Evolutionary conservation across 2,888 invertebrate species (phyloP).

Genomic region (Drosophila siamana): DNA sequence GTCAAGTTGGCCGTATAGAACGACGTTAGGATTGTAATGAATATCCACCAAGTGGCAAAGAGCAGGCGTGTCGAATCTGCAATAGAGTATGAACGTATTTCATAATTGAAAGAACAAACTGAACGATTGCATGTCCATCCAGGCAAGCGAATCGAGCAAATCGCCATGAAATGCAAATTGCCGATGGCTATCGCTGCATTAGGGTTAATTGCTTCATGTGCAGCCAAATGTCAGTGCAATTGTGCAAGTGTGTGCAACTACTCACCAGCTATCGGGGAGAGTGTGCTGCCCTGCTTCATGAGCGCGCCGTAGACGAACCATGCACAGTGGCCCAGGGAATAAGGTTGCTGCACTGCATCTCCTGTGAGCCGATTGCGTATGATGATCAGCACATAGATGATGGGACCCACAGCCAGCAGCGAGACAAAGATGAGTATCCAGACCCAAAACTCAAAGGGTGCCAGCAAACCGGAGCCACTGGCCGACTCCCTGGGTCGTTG

Average conservation of each 20-base stretch:
- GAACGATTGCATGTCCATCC: slow-evolving; percentile 48
- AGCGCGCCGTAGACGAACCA: slow-evolving; percentile 95
- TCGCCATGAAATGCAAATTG: slow-evolving; percentile 36
- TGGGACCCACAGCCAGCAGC: slow-evolving; percentile 91
- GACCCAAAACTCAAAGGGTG: slow-evolving; percentile 91
- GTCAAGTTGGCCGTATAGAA: slow-evolving; percentile 97
- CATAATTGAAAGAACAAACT: slow-evolving; percentile 65
- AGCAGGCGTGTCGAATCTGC: slow-evolving; percentile 93
- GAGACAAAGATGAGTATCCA: slow-evolving; percentile 92
- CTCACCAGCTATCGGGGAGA: slow-evolving; percentile 93
- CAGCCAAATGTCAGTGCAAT: neutral
- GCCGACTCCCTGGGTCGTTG: slow-evolving; percentile 93
- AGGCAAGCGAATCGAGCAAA: slow-evolving; percentile 21
- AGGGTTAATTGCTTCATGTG: slow-evolving; percentile 57
- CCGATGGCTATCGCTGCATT: slow-evolving; percentile 64
- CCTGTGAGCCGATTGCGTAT: slow-evolving; percentile 88
- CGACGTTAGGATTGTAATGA: slow-evolving; percentile 93
- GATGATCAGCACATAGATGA: slow-evolving; percentile 90
- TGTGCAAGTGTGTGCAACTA: neutral
- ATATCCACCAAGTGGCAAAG: slow-evolving; percentile 97
- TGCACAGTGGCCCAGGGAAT: slow-evolving; percentile 89
- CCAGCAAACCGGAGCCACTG: slow-evolving; percentile 92
- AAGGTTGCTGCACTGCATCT: slow-evolving; percentile 87
- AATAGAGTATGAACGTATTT: slow-evolving; percentile 54
- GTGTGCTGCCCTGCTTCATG: slow-evolving; percentile 93